Evolutionary conservation across 92 coral and sea anemone genomes (phyloP).

Genomic region (Pocillopora grandis): DNA sequence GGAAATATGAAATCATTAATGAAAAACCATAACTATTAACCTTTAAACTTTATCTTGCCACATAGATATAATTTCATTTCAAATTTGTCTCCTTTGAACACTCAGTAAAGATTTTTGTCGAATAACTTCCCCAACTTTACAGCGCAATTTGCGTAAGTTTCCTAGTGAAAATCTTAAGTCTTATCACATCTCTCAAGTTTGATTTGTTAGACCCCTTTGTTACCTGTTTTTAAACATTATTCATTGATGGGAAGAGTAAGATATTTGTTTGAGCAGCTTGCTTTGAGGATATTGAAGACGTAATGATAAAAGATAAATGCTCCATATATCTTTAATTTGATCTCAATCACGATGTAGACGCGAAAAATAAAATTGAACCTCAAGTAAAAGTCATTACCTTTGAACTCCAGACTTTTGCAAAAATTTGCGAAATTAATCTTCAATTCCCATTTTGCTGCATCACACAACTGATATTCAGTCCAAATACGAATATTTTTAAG

Average conservation of each 20-base stretch:
- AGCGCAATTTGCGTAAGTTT: too few species aligned
- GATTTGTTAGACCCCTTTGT: too few species aligned
- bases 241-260: background rate
- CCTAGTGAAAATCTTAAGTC: too few species aligned
- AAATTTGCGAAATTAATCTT: background rate
- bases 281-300: slow-evolving; percentile 6
- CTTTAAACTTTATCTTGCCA: slow-evolving; percentile 1
- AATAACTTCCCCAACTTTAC: background rate
- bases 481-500: too few species aligned
- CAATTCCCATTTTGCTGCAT: too few species aligned
- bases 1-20: background rate
- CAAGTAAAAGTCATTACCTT: background rate
- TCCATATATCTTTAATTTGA: slow-evolving; percentile 30
- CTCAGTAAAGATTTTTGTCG: background rate
- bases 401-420: background rate
- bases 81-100: background rate
- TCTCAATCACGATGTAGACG: background rate
- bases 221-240: too few species aligned
- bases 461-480: too few species aligned
- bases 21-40: slow-evolving; percentile 14
- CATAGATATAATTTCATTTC: slow-evolving; percentile 10
- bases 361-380: slow-evolving; percentile 6
- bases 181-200: too few species aligned
- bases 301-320: slow-evolving; percentile 7
- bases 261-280: slow-evolving; percentile 26